Conservation (phyloP, 2,113 vertebrate genomes). For the Campylorhamphus procurvoides region DNA sequence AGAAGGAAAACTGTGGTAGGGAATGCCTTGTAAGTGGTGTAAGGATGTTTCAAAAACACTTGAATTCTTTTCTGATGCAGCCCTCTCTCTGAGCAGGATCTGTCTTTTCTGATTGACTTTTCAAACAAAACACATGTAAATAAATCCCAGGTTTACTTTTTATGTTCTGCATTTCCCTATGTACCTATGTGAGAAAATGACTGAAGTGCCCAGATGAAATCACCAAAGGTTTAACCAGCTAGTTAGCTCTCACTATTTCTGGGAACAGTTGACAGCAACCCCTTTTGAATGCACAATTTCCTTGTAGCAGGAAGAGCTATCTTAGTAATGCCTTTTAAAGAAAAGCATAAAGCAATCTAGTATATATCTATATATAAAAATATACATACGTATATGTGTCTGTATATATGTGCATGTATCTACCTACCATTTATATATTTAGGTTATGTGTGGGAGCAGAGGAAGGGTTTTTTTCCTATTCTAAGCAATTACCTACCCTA, state of each 20-base stretch:
- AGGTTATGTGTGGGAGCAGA: not conserved
- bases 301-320: not conserved
- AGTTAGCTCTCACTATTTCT: not conserved
- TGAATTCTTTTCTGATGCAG: not conserved
- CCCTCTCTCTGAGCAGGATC: not conserved
- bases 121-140: not conserved
- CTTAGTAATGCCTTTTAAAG: not conserved
- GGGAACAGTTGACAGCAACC: not conserved
- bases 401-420: not conserved
- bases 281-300: not conserved
- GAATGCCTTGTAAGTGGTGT: not conserved
- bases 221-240: not conserved
- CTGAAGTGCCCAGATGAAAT: not conserved
- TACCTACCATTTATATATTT: not conserved
- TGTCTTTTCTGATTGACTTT: not conserved
- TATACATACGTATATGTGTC: accelerated
- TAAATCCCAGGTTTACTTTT: not conserved
- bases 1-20: not conserved
- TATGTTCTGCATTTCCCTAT: not conserved
- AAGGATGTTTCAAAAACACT: not conserved
- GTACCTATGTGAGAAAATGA: not conserved
- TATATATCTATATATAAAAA: not conserved
- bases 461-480: not conserved
- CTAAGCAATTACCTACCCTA: not conserved
- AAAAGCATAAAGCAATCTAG: not conserved